Percentiles rank a stretch among this genome's conserved stretches.
phyloP scores from a whole-genome alignment of 2,113 vertebrate genomes.

The Syngnathoides biaculeatus region DNA sequence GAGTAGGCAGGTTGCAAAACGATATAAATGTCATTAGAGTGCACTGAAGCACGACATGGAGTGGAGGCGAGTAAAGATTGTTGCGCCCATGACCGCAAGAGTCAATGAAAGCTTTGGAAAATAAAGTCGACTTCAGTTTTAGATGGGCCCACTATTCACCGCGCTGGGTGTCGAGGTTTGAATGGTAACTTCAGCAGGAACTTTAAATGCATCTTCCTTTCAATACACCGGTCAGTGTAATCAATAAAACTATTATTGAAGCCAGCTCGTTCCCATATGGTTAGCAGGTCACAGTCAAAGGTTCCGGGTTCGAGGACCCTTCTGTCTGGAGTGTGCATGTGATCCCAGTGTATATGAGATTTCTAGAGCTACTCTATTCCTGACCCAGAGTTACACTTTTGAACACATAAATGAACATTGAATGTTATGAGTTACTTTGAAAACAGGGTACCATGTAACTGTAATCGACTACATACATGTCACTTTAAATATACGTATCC shows the following conservation, averaged over 20 bases:
- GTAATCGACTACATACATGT: neutral
- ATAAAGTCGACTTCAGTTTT: conserved; percentile 53
- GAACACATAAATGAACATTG: too few species aligned
- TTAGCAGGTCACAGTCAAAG: too few species aligned
- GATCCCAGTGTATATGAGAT: too few species aligned
- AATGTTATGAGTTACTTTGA: too few species aligned
- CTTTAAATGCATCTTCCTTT: neutral
- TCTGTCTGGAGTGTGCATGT: too few species aligned
- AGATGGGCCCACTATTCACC: conserved; percentile 37
- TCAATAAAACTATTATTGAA: neutral
- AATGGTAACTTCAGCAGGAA: neutral
- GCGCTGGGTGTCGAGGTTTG: conserved; percentile 28
- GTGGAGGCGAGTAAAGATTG: conserved; percentile 63
- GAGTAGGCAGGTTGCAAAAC: conserved; percentile 55
- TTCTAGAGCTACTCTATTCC: too few species aligned
- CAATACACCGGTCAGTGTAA: neutral
- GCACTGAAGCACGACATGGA: conserved; percentile 68
- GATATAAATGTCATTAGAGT: conserved; percentile 72
- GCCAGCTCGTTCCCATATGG: too few species aligned
- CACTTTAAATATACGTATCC: neutral
- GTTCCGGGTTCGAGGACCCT: too few species aligned
- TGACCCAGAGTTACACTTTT: too few species aligned
- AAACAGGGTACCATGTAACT: too few species aligned
- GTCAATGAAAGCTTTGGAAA: conserved; percentile 55
- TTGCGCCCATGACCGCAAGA: conserved; percentile 58